Evolutionary conservation across 2,888 invertebrate genomes (phyloP).

Genomic region (Ichneumoninae sp.): DNA sequence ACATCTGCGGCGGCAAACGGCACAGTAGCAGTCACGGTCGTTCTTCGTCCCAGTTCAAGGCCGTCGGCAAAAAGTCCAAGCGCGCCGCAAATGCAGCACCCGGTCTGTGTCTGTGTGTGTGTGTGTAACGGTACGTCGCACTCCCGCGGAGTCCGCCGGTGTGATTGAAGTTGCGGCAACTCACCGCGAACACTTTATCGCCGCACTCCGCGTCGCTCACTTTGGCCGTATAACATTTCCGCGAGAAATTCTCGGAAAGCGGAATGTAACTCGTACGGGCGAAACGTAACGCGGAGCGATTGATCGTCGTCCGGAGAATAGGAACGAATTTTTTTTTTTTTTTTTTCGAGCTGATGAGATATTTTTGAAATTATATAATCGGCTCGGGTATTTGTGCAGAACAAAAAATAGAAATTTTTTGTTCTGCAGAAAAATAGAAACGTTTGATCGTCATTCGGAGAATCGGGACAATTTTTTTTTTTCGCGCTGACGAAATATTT

Average conservation of each 20-base stretch:
- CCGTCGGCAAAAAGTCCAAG: constrained; percentile 73
- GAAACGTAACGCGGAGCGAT: neutral
- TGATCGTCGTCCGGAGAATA: neutral
- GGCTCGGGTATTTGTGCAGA: no score
- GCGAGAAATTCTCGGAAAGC: constrained; percentile 27
- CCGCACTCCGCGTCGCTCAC: constrained; percentile 26
- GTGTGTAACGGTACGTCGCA: constrained; percentile 55
- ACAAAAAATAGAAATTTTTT: no score
- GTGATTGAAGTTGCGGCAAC: constrained; percentile 46
- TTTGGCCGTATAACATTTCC: constrained; percentile 15
- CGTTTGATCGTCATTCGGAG: no score
- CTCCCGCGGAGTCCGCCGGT: constrained; percentile 35
- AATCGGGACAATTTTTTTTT: no score
- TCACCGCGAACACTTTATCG: neutral
- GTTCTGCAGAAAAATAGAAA: no score
- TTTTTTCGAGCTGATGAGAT: neutral
- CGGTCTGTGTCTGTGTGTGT: constrained; percentile 1
- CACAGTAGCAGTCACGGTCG: constrained; percentile 54
- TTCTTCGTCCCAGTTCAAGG: constrained; percentile 73
- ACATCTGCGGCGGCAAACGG: constrained; percentile 43
- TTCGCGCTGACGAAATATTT: no score
- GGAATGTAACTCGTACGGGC: neutral
- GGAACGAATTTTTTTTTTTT: neutral
- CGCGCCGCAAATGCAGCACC: constrained; percentile 66
- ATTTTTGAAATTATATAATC: neutral